A percentile compares a stretch with the other conserved stretches of the same genome.
These are phyloP conservation scores for Misgurnus mizolepis DNA, from an alignment of 2,113 vertebrate species.

Conservation along the genomic window DNA sequence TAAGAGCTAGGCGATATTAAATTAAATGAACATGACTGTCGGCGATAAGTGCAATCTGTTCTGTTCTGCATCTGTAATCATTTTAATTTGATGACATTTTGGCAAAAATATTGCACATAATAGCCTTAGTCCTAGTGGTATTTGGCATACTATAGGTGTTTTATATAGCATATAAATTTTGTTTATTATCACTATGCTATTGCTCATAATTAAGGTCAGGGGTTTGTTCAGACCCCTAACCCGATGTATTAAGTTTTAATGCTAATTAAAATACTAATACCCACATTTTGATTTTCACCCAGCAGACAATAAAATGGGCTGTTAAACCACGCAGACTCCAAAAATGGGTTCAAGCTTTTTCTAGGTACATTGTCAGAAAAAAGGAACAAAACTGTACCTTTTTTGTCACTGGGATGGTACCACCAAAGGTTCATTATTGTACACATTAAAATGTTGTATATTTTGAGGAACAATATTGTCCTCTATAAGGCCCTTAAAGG, in stretches of 20 bases:
- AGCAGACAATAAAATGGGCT: too few species aligned
- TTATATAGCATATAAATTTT: neutral
- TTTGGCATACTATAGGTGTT: neutral
- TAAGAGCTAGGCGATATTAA: slow-evolving; percentile 34
- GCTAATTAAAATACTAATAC: neutral
- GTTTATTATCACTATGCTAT: neutral
- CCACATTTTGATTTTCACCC: neutral
- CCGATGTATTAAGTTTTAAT: neutral
- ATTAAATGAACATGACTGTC: slow-evolving; percentile 28
- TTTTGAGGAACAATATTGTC: too few species aligned
- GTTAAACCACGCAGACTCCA: too few species aligned
- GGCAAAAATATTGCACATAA: neutral
- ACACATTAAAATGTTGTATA: too few species aligned
- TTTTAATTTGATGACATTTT: slow-evolving; percentile 21
- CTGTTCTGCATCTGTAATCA: slow-evolving; percentile 1
- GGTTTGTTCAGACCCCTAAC: neutral
- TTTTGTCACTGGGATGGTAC: too few species aligned
- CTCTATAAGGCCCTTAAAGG: too few species aligned
- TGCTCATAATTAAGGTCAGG: neutral
- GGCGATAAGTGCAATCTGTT: neutral
- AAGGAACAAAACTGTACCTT: too few species aligned
- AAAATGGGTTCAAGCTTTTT: too few species aligned
- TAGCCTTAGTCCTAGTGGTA: too few species aligned
- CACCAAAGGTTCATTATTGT: too few species aligned
- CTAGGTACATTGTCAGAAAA: too few species aligned